Conservation (phyloP, 2,797 vertebrate species). For the Sebastes nivosus region DNA sequence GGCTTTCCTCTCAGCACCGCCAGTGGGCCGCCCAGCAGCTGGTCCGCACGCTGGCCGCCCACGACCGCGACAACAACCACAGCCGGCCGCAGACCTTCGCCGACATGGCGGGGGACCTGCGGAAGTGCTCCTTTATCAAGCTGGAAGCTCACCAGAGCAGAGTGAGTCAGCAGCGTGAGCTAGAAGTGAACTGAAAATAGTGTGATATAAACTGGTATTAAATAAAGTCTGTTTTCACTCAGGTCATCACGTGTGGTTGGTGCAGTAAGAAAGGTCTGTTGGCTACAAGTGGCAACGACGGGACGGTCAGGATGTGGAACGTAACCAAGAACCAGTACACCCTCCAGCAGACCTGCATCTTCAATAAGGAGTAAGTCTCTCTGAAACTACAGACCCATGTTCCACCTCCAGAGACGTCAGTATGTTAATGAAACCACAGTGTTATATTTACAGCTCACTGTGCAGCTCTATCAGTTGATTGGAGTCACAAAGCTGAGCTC, state of each 20-base stretch:
- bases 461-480: too few species aligned
- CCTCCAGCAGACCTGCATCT: constrained; percentile 95
- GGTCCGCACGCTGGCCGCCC: constrained; percentile 94
- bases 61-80: constrained; percentile 97
- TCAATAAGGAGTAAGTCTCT: constrained; percentile 86
- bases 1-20: constrained; percentile 96
- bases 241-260: constrained; percentile 96
- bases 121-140: constrained; percentile 94
- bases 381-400: not conserved
- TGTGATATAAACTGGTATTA: not conserved
- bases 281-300: constrained; percentile 95
- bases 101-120: constrained; percentile 95
- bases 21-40: constrained; percentile 99
- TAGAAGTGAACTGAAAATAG: not conserved
- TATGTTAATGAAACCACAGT: not conserved
- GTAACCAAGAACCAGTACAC: constrained; percentile 96
- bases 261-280: constrained; percentile 92
- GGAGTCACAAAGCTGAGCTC: too few species aligned
- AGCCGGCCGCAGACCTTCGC: constrained; percentile 92
- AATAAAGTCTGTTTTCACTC: not conserved
- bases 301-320: constrained; percentile 95
- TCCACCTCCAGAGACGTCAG: not conserved
- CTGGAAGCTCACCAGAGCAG: constrained; percentile 97
- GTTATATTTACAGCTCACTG: not conserved
- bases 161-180: constrained; percentile 70